These are phyloP conservation scores for Rhinogobius similis DNA, from an alignment of 2,113 vertebrate genomes.

Conservation along the genomic window DNA sequence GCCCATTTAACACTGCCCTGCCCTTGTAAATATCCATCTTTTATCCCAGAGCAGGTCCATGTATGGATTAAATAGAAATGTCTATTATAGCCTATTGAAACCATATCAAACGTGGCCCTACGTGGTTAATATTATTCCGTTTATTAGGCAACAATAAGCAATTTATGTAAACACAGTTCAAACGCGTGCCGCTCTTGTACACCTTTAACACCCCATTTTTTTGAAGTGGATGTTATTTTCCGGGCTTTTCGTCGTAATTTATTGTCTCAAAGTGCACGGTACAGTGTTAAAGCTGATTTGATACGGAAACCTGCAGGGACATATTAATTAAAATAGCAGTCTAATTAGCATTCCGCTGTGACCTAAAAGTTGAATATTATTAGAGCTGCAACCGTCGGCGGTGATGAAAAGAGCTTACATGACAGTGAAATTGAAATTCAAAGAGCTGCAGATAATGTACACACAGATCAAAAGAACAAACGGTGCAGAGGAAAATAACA, in stretches of 20 bases:
- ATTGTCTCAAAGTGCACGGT: slow-evolving; percentile 77
- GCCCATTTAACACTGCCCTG: slow-evolving; percentile 60
- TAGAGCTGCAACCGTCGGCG: slow-evolving; percentile 78
- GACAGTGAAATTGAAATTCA: slow-evolving; percentile 84
- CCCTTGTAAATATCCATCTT: slow-evolving; percentile 53
- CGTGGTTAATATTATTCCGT: slow-evolving; percentile 57
- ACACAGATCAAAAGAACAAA: slow-evolving; percentile 85
- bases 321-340: slow-evolving; percentile 83
- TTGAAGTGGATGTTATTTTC: slow-evolving; percentile 72
- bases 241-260: slow-evolving; percentile 66
- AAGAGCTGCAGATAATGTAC: slow-evolving; percentile 83
- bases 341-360: slow-evolving; percentile 84
- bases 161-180: slow-evolving; percentile 76
- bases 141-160: slow-evolving; percentile 71
- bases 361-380: slow-evolving; percentile 84
- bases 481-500: slow-evolving; percentile 76
- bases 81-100: slow-evolving; percentile 51
- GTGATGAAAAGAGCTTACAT: slow-evolving; percentile 83
- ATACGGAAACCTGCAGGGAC: slow-evolving; percentile 82
- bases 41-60: slow-evolving; percentile 53
- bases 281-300: slow-evolving; percentile 76
- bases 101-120: slow-evolving; percentile 43
- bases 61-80: slow-evolving; percentile 65
- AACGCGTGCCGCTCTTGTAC: slow-evolving; percentile 60
- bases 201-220: slow-evolving; percentile 56